Percentiles rank a stretch among this genome's conserved stretches.
These are phyloP conservation scores for Diceros bicornis DNA, from an alignment of 2,797 vertebrate genomes.

Conservation along the genomic window DNA sequence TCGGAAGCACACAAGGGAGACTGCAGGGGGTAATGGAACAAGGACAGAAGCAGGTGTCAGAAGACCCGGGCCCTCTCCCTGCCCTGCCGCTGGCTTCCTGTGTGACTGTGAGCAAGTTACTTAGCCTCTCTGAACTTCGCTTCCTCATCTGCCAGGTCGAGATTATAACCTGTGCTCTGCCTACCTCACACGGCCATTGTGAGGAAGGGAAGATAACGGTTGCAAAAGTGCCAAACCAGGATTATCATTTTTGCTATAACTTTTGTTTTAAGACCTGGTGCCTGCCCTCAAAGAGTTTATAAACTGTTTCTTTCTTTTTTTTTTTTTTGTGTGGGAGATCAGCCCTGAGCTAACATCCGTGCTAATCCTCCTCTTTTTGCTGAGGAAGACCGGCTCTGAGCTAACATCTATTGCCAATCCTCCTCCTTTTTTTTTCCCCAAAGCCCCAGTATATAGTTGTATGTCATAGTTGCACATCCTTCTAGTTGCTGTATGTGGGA, in stretches of 20 bases:
- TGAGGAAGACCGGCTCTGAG: too few species aligned
- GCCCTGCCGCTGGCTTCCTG: not conserved
- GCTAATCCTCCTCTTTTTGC: too few species aligned
- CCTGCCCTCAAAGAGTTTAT: not conserved
- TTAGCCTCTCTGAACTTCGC: not conserved
- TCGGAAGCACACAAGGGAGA: not conserved
- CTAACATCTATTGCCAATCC: too few species aligned
- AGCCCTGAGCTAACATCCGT: too few species aligned
- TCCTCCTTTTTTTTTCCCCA: too few species aligned
- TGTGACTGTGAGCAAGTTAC: not conserved
- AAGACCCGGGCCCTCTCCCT: rapidly evolving
- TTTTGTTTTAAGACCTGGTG: not conserved
- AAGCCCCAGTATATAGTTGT: too few species aligned
- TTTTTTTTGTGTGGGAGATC: too few species aligned
- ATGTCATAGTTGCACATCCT: too few species aligned
- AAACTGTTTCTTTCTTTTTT: not conserved
- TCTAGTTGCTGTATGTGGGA: too few species aligned
- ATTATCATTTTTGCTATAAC: not conserved
- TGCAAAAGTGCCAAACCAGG: not conserved
- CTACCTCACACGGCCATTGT: rapidly evolving
- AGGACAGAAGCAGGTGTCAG: not conserved
- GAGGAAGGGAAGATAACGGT: not conserved
- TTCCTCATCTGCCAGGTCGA: not conserved
- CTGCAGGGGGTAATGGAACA: rapidly evolving
- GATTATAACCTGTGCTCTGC: not conserved